A percentile compares a stretch with the other conserved stretches of the same genome.
phyloP scores from a whole-genome alignment of 2,113 vertebrate genomes.

The Actenoides hombroni region DNA sequence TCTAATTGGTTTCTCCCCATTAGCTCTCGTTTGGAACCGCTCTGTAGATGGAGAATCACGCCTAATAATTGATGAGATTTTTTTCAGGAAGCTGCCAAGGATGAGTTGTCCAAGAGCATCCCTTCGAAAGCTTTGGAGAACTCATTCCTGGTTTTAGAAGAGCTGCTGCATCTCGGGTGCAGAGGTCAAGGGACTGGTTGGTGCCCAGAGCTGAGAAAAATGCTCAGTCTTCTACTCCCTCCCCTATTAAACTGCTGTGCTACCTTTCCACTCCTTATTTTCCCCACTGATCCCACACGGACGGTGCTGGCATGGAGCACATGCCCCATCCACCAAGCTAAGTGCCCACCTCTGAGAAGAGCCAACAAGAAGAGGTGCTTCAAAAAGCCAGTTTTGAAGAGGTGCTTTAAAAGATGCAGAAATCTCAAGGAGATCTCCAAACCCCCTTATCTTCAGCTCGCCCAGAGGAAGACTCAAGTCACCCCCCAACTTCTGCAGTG shows the following conservation, averaged over 20 bases:
- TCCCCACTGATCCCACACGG: neutral
- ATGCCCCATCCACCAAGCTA: fast-evolving
- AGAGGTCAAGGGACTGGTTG: neutral
- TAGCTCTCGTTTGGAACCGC: neutral
- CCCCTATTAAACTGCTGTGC: neutral
- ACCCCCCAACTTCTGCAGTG: neutral
- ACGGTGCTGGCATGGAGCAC: neutral
- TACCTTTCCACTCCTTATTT: neutral
- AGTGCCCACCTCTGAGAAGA: neutral
- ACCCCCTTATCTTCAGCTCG: neutral
- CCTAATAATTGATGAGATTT: neutral
- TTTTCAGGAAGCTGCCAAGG: neutral
- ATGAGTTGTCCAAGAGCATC: neutral
- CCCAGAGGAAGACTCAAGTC: neutral
- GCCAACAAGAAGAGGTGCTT: neutral
- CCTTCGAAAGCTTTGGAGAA: neutral
- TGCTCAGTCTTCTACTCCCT: neutral
- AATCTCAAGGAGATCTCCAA: neutral
- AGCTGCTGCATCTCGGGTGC: neutral
- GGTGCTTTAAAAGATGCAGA: neutral
- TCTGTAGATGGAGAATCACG: neutral
- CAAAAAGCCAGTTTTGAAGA: neutral
- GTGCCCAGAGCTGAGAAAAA: neutral
- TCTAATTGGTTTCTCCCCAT: constrained; percentile 1
- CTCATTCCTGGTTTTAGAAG: neutral